Evolutionary conservation across 2,888 invertebrate genomes (phyloP).

Genomic region (Ethmia dodecea): DNA sequence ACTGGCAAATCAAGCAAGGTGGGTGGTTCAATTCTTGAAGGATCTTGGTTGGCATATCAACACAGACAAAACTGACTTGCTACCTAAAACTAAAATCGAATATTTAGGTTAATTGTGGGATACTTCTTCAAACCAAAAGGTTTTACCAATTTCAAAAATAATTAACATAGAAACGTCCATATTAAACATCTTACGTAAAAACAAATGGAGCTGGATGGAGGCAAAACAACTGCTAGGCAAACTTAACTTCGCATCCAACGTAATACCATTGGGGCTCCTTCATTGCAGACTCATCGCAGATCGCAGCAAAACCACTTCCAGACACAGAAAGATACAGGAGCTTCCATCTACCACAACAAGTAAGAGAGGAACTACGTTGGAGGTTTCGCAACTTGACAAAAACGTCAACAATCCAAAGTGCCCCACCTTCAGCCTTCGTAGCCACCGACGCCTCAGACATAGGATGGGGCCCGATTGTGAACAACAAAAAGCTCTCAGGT

Average conservation of each 20-base stretch:
- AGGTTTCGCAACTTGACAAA: constrained; percentile 7
- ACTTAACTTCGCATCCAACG: neutral
- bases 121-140: neutral
- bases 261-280: neutral
- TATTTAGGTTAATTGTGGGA: constrained; percentile 1
- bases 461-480: constrained; percentile 20
- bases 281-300: neutral
- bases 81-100: neutral
- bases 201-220: constrained; percentile 1
- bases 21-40: neutral
- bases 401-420: constrained; percentile 5
- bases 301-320: neutral
- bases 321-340: constrained; percentile 4
- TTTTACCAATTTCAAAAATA: neutral
- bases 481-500: constrained; percentile 13
- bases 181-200: constrained; percentile 6
- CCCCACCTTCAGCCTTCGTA: constrained; percentile 15
- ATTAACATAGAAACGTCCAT: no score
- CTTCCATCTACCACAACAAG: constrained; percentile 8
- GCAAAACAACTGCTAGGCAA: neutral
- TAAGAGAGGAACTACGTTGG: constrained; percentile 16
- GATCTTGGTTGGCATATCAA: neutral
- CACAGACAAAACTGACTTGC: neutral
- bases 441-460: constrained; percentile 16
- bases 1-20: neutral